phyloP scores from a whole-genome alignment of 2,113 vertebrate species.

The Coptodon bakossiorum region DNA sequence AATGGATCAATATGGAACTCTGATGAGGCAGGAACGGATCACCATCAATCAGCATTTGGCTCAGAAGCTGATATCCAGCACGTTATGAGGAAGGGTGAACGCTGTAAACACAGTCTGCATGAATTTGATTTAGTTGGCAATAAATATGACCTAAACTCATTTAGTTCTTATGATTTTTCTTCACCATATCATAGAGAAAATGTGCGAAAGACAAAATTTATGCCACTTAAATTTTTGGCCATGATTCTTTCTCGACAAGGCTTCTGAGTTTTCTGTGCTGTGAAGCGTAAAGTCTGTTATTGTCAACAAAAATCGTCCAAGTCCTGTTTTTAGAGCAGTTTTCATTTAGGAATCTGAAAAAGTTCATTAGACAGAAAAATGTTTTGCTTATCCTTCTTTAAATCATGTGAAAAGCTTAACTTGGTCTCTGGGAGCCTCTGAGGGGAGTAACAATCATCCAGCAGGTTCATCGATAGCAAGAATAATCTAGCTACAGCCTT shows the following conservation, averaged over 20 bases:
- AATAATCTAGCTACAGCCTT: neutral
- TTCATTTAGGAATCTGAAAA: neutral
- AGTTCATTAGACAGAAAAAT: neutral
- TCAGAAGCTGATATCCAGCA: neutral
- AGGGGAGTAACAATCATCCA: neutral
- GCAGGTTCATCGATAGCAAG: neutral
- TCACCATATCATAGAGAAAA: neutral
- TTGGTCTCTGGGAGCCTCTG: neutral
- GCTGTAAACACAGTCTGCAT: neutral
- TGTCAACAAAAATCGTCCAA: neutral
- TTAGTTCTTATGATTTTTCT: neutral
- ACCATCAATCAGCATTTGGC: rapidly evolving
- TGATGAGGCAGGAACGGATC: neutral
- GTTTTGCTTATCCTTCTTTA: rapidly evolving
- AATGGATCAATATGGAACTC: neutral
- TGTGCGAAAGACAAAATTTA: neutral
- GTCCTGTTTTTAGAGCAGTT: neutral
- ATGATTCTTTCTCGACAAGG: rapidly evolving
- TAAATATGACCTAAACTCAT: neutral
- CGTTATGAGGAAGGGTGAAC: neutral
- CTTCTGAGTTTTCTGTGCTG: neutral
- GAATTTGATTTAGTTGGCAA: neutral
- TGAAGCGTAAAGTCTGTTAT: neutral
- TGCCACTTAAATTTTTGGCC: rapidly evolving
- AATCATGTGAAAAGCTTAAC: neutral